Percentiles rank a stretch among this genome's conserved stretches.
These are phyloP conservation scores for Drosophila villosipedis DNA, from an alignment of 2,888 invertebrate genomes.

Conservation along the genomic window DNA sequence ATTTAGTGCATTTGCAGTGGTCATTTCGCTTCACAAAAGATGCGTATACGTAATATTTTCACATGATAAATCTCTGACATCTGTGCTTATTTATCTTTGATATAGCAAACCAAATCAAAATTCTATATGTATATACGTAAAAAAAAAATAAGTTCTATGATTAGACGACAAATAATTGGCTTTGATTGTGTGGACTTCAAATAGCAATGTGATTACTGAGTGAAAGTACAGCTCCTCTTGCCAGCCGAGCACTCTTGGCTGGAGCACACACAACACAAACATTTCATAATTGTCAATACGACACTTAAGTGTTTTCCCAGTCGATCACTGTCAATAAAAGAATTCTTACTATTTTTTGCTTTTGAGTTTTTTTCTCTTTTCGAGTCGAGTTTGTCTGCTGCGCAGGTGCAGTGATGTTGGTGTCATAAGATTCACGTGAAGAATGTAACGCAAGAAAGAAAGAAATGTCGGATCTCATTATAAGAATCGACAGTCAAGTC, in stretches of 20 bases:
- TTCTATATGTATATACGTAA: background rate
- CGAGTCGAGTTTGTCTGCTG: conserved; percentile 74
- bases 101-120: background rate
- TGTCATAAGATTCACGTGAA: background rate
- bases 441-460: background rate
- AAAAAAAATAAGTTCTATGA: background rate
- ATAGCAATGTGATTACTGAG: background rate
- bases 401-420: conserved; percentile 36
- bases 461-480: background rate
- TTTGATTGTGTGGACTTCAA: background rate
- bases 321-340: background rate
- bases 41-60: conserved; percentile 29
- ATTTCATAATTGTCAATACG: background rate
- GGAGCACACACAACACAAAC: background rate
- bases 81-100: background rate
- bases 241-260: background rate
- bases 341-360: background rate
- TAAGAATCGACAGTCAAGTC: background rate
- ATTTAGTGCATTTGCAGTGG: conserved; percentile 30
- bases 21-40: conserved; percentile 45
- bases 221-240: background rate
- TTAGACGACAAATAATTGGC: background rate
- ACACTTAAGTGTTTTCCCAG: background rate
- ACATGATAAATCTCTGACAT: background rate
- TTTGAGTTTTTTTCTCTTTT: conserved; percentile 19